Base-by-base conservation (phyloP, 2,797 vertebrate species). In the Glyptemys insculpta region DNA sequence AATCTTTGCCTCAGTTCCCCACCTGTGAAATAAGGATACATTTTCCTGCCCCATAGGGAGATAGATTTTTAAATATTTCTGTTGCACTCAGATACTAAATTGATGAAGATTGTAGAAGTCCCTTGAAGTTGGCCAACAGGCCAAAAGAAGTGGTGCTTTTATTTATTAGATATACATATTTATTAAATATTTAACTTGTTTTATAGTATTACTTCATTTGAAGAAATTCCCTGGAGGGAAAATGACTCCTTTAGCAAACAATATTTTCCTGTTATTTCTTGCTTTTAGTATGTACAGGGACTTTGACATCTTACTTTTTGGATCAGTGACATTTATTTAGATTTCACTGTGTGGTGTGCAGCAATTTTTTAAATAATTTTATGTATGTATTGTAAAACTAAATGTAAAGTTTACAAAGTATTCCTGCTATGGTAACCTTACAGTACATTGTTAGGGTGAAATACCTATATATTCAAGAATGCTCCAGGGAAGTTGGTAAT, bases 401-500 rank as follows among this genome's bases (percentile, higher is more conserved):
- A 78, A 78, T 16, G 25, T 47, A 14, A 49, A 23, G 5, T 41
- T 72, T 21, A 41, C 65, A 6, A 72, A 37, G 8, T 68, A 18
- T 68, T 68, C 62, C 34, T 68, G 62, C 18, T 37, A n/a, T 68
- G 62, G 16, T 68, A 12, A 41, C 41, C 65, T 72, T 5, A 27
- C 31, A 1, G 18, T 6, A 5, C 1, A 3, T 4, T 31, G 3
- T 27, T 41, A 50, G 56, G 79, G 11, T 1, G 34, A 56, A 37
- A 23, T 19, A 8, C 3, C 29, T 0, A 27, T 47, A 5, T 76
- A 47, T 76, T 76, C 72, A 29, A 76, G 41, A 0, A 0, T 47
- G 1, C 1, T 12, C 1, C 5, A 7, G 1, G 9, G 56, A 8
- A n/a, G 7, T 1, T 8, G 12, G 14, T 23, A 7, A 19, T 5